Base-by-base conservation (phyloP, 2,797 vertebrate genomes). In the Luscinia megarhynchos region DNA sequence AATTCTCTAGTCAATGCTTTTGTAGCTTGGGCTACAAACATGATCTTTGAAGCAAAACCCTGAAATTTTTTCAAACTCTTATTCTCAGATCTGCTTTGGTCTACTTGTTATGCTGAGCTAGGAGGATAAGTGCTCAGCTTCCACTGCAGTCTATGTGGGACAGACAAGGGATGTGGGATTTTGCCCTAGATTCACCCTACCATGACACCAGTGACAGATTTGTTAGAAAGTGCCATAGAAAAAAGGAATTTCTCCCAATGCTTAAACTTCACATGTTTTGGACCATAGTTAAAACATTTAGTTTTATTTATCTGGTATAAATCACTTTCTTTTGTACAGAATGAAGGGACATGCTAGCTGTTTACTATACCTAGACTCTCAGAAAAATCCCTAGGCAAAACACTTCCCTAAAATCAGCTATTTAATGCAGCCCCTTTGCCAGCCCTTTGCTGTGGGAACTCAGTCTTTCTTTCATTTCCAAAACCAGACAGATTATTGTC, bases 351-450 rank as follows among this genome's bases (percentile, higher is more conserved):
- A 66, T 58, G 69, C 76, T 91, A 88, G 73, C 92, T 88, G 70
- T 94, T 95, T 96, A 34, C 34, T 34, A 41, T 80, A 96, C 94
- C 90, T 97, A 92, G 87, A 91, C 89, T 96, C 95, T 97, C 92
- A 94, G 96, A 95, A 96, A 98, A 98, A 95, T 97, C 98, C 98
- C 98, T 97, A 89, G 55, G 55, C 95, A 63, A 87, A 89, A 94
- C 69, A 98, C 98, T 98, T 98, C 98, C 98, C 96, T 94, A 98
- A 98, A 98, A 96, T 70, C 84, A 96, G 87, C 97, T 98, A 98
- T 96, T 97, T 98, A 98, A 97, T 95, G 89, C 97, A 93, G 75
- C 86, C 94, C 67, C 73, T 93, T 87, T 94, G 94, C 92, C 96
- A 96, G 94, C 58, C 78, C 93, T 80, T 59, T 89, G 68, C 89